Conservation (phyloP, 2,113 vertebrate species). For the Tricholaema leucomelas region DNA sequence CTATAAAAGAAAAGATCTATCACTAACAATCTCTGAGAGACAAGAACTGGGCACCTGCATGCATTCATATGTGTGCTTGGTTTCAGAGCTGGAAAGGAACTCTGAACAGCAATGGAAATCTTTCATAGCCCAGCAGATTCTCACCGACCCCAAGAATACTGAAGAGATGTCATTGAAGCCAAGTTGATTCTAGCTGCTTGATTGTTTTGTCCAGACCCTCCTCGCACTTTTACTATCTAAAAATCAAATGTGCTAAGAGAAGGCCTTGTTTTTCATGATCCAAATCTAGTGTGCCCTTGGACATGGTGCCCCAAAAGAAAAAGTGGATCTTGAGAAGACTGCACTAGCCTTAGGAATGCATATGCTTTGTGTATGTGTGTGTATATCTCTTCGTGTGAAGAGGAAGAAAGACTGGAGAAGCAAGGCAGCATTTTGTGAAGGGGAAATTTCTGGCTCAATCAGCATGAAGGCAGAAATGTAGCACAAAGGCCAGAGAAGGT, state of each 20-base stretch:
- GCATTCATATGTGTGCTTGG: neutral
- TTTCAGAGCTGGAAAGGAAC: neutral
- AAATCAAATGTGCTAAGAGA: conserved; percentile 14
- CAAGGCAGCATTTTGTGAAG: neutral
- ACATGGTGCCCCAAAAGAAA: neutral
- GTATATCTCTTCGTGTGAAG: neutral
- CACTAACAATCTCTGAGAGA: neutral
- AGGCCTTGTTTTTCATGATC: neutral
- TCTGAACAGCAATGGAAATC: neutral
- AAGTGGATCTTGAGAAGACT: neutral
- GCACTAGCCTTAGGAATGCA: neutral
- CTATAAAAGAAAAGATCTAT: neutral
- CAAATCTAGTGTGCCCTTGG: neutral
- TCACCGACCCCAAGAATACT: neutral
- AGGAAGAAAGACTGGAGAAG: neutral
- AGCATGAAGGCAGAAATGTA: neutral
- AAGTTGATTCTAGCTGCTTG: neutral
- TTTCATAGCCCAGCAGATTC: neutral
- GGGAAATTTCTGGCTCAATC: neutral
- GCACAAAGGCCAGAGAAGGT: neutral
- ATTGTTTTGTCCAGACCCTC: neutral
- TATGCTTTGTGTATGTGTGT: neutral
- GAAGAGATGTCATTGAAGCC: neutral
- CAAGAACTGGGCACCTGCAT: neutral
- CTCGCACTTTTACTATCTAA: neutral